Conservation (phyloP, 1,140 invertebrate genomes). For the Chironomus tepperi region DNA sequence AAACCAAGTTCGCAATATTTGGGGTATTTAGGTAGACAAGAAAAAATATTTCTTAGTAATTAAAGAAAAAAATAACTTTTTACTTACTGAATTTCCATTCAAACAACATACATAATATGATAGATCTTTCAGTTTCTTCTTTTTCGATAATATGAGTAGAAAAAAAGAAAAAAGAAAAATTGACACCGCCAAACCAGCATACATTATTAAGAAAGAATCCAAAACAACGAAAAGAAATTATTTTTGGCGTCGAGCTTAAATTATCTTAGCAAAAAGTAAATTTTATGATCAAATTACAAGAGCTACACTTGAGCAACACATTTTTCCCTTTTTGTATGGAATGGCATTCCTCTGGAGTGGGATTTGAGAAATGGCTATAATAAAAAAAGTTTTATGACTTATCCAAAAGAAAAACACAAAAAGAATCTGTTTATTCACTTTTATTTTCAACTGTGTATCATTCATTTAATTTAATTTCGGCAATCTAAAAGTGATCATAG, state of each 20-base stretch:
- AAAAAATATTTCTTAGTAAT: no score
- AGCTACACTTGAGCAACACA: neutral
- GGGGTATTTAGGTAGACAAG: no score
- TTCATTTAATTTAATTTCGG: constrained; percentile 16
- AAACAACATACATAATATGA: no score
- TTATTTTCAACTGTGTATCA: neutral
- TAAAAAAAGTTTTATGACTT: neutral
- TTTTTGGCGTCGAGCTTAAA: constrained; percentile 2
- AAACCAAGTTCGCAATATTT: no score
- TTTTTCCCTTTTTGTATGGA: neutral
- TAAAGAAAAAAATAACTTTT: no score
- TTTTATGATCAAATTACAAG: neutral
- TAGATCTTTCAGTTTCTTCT: no score
- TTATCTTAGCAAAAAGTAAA: neutral
- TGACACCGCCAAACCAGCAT: neutral
- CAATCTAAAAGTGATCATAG: neutral
- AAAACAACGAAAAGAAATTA: neutral
- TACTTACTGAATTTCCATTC: no score
- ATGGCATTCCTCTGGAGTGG: neutral
- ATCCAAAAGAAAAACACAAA: neutral
- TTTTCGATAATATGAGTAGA: no score
- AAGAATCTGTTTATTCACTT: no score
- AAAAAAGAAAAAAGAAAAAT: no score
- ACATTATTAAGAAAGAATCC: neutral
- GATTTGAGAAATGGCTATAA: neutral